phyloP scores from a whole-genome alignment of 2,113 vertebrate species.

The Oncorhynchus kisutch region DNA sequence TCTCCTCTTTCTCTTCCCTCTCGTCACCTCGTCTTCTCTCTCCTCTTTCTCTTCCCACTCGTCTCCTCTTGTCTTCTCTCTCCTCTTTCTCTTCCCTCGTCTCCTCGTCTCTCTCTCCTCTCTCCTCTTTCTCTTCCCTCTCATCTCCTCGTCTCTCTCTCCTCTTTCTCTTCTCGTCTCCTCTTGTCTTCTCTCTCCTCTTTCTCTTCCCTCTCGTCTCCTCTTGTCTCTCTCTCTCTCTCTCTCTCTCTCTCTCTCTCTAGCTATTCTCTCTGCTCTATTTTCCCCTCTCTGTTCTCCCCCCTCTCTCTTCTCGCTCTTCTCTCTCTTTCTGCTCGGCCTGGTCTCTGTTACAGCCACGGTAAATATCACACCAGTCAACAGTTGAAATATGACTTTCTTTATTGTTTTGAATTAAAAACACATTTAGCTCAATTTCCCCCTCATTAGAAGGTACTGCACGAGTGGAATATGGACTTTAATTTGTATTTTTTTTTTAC shows the following conservation, averaged over 20 bases:
- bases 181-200: not conserved
- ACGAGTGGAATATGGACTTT: not conserved
- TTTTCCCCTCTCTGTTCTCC: too few species aligned
- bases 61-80: not conserved
- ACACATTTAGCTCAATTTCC: constrained; percentile 56
- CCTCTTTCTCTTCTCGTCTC: not conserved
- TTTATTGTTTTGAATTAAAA: constrained; percentile 66
- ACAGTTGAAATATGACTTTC: constrained; percentile 38
- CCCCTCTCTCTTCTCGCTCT: constrained; percentile 12
- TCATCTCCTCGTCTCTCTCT: not conserved
- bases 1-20: too few species aligned
- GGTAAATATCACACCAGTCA: constrained; percentile 11
- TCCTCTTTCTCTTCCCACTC: not conserved
- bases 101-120: too few species aligned
- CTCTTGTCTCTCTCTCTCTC: too few species aligned
- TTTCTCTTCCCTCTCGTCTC: too few species aligned
- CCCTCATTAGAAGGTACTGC: constrained; percentile 35
- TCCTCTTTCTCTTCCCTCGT: too few species aligned
- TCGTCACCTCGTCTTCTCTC: not conserved
- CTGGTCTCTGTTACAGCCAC: constrained; percentile 28
- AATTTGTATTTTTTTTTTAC: constrained; percentile 2
- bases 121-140: too few species aligned
- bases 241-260: not conserved
- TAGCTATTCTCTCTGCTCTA: not conserved
- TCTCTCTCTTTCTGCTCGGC: constrained; percentile 7